A percentile compares a stretch with the other conserved stretches of the same genome.
Conservation (phyloP, 2,113 vertebrate species). For the zebrafish (Danio rerio) region GRCz12tu NC_133179.1:17572001-17572500, state of each 20-base stretch:
- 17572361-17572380: background rate
- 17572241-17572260: constrained; percentile 30
- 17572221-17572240: too few relatives aligned
- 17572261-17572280: constrained; percentile 13
- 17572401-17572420: constrained; percentile 22
- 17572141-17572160: constrained; percentile 18
- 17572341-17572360: constrained; percentile 5
- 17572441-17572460: constrained; percentile 40
- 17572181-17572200: constrained; percentile 54
- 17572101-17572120: constrained; percentile 5
- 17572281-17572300: constrained; percentile 24
- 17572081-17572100: constrained; percentile 25
- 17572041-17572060: constrained; percentile 26
- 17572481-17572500: background rate
- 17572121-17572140: constrained; percentile 24
- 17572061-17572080: background rate
- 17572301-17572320: constrained; percentile 2
- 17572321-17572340: background rate
- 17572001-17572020: constrained; percentile 22
- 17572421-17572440: constrained; percentile 39
- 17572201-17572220: constrained; percentile 75
- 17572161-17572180: constrained; percentile 23
- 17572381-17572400: background rate
- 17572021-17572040: constrained; percentile 24
- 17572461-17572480: constrained; percentile 7